Evolutionary conservation across 2,797 vertebrate genomes (phyloP).

Genomic region (Lepus oiostolus): DNA sequence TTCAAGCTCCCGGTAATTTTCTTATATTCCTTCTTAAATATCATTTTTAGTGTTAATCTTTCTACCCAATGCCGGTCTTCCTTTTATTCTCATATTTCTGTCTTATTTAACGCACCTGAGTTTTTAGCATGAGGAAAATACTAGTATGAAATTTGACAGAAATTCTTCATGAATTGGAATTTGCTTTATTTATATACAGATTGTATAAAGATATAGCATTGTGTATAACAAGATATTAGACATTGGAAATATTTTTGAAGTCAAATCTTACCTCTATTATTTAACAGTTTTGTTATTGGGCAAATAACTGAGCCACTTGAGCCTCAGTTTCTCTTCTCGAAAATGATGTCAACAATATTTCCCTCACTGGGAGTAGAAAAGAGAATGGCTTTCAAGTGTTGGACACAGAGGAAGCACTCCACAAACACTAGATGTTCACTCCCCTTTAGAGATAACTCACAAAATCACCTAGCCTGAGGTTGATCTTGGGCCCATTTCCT

Average conservation of each 20-base stretch:
- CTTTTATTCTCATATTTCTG: not conserved
- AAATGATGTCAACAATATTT: not conserved
- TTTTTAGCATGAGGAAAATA: not conserved
- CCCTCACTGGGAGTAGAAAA: conserved; percentile 6
- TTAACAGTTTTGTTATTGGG: not conserved
- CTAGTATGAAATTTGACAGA: not conserved
- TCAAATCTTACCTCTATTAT: not conserved
- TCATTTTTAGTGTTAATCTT: not conserved
- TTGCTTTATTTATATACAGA: not conserved
- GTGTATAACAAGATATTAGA: too few relatives aligned
- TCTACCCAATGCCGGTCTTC: not conserved
- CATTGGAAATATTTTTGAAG: not conserved
- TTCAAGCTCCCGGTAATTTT: not conserved
- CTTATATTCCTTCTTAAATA: not conserved
- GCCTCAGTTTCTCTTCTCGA: not conserved
- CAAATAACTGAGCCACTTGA: not conserved
- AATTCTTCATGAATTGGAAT: conserved; percentile 18
- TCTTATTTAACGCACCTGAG: not conserved
- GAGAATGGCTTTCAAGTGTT: not conserved
- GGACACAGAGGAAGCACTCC: not conserved
- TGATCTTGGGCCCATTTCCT: conserved; percentile 6
- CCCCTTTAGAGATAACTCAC: not conserved
- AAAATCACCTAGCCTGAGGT: not conserved
- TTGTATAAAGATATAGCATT: too few relatives aligned
- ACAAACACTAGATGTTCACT: not conserved